Evolutionary conservation across 2,888 invertebrate genomes (phyloP).

Genomic region (Gymnoscelis rufifasciata): DNA sequence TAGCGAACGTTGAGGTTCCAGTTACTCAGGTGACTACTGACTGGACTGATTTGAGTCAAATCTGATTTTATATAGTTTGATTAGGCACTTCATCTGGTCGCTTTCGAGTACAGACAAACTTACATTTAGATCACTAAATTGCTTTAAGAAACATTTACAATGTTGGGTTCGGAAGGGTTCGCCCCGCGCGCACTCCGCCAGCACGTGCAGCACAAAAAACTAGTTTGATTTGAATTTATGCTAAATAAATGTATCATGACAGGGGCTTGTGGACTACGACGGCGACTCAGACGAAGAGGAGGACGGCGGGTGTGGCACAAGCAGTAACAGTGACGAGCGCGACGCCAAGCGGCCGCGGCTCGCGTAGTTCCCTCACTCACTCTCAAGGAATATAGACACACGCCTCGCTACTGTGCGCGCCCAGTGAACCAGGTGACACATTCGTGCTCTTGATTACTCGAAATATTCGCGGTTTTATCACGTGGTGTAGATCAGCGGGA

Average conservation of each 20-base stretch:
- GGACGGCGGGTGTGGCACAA: slow-evolving; percentile 65
- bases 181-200: too few species aligned
- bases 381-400: slow-evolving; percentile 64
- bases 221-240: too few species aligned
- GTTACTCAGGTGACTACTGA: too few species aligned
- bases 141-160: too few species aligned
- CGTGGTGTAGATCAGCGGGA: background rate
- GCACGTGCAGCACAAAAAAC: too few species aligned
- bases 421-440: slow-evolving; percentile 38
- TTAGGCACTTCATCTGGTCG: too few species aligned
- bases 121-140: too few species aligned
- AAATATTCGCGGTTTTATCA: background rate
- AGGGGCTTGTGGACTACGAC: slow-evolving; percentile 98
- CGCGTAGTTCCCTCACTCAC: slow-evolving; percentile 78
- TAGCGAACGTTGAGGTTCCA: too few species aligned
- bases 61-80: too few species aligned
- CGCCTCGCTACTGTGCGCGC: slow-evolving; percentile 49
- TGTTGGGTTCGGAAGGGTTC: too few species aligned
- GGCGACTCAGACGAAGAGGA: slow-evolving; percentile 98
- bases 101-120: too few species aligned
- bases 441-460: background rate
- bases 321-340: slow-evolving; percentile 59
- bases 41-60: too few species aligned
- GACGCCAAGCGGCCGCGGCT: slow-evolving; percentile 86
- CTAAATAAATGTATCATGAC: slow-evolving; percentile 12